Evolutionary conservation across 2,113 vertebrate species (phyloP), one percentile per base, ranked within the genome.

Genomic region (Jacana jacana): DNA sequence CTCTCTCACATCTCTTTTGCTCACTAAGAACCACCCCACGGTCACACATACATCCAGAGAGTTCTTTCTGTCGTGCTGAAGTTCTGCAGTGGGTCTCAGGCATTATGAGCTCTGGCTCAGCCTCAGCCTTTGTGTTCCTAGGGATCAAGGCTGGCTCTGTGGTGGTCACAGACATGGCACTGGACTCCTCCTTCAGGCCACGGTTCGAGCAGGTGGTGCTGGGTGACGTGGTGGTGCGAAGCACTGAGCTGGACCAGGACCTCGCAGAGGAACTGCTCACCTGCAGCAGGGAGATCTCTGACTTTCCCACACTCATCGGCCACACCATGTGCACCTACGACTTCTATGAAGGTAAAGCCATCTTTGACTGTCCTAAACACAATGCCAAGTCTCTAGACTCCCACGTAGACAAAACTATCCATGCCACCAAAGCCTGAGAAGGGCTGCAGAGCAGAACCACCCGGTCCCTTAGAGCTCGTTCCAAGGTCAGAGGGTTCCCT

Each of bases 251-350:
- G 93, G 98, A 99, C 55, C 96, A 97, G 83, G 98, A 95, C 30
- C 96, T 99, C 2, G 96, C 96, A 2, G 95, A 95, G 11, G 98
- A 99, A 24, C 97, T 99, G 1, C 96, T 99, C 8, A 92, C 97
- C 85, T 98, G 98, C 95, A 98, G 98, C 95, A 94, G 96, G 68
- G 98, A 98, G 82, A 97, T 98, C 11, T 57, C 91, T 2, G 95
- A 96, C 80, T 48, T 98, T 2, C 98, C 98, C 24, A 91, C 98
- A 0, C 97, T 99, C 72, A 97, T 98, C 0, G 98, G 98, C 82
- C 99, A 98, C 23, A 99, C 98, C 35, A 98, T 99, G 98, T 99
- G 98, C 97, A 99, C 99, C 70, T 98, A 98, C 7, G 98, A 99
- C 95, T 99, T 99, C 97, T 99, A 99, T 4, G 98, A 99, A 98